Conservation (phyloP, 2,797 vertebrate genomes). For the Bradypodion pumilum region DNA sequence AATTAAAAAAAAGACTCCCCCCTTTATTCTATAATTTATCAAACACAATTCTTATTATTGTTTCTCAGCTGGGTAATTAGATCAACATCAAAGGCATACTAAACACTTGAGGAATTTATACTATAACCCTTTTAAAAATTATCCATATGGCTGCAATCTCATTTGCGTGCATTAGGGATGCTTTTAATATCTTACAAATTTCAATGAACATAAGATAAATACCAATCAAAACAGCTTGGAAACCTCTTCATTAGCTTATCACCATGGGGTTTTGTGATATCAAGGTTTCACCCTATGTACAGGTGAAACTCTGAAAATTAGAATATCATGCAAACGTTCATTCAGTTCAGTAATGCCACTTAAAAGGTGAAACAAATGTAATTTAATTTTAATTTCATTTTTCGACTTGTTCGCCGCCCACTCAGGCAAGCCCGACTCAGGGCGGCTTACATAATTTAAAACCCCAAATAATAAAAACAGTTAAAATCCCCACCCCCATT, state of each 20-base stretch:
- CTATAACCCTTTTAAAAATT: constrained; percentile 18
- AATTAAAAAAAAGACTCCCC: constrained; percentile 16
- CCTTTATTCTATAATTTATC: constrained; percentile 14
- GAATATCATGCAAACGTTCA: no score
- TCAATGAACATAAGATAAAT: constrained; percentile 22
- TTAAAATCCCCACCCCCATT: no score
- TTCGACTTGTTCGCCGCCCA: no score
- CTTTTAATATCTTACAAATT: constrained; percentile 22
- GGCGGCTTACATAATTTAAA: no score
- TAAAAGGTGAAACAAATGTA: no score
- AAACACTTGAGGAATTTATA: neutral
- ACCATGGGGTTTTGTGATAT: constrained; percentile 16
- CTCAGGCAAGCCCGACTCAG: no score
- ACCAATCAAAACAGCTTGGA: constrained; percentile 25
- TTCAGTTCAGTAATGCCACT: no score
- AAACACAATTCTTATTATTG: constrained; percentile 34
- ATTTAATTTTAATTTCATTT: no score
- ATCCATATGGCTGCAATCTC: constrained; percentile 13
- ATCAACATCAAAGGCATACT: constrained; percentile 37
- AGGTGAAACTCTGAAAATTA: no score
- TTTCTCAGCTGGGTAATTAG: constrained; percentile 25
- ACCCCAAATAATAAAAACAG: no score
- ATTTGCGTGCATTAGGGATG: constrained; percentile 25
- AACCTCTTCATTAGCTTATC: constrained; percentile 38
- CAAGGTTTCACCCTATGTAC: neutral